Conservation (phyloP, 1,140 invertebrate species). For the Musca domestica region DNA sequence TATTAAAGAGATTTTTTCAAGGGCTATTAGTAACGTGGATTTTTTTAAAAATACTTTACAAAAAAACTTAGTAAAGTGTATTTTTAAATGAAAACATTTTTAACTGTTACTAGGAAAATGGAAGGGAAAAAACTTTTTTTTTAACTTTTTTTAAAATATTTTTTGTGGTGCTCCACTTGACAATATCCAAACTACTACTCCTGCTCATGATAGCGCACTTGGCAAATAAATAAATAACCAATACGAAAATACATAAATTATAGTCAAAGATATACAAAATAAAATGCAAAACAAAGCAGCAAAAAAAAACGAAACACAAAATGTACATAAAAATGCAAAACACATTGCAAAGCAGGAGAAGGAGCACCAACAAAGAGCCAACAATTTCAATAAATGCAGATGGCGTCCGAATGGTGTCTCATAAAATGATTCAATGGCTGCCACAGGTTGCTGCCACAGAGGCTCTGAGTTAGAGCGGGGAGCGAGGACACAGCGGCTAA, state of each 20-base stretch:
- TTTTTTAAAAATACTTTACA: too few species aligned
- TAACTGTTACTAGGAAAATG: too few species aligned
- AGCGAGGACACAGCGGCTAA: background rate
- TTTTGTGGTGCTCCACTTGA: too few species aligned
- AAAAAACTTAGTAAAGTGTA: too few species aligned
- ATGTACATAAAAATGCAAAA: slow-evolving; percentile 17
- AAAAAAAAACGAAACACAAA: slow-evolving; percentile 1
- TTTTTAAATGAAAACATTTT: too few species aligned
- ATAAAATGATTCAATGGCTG: slow-evolving; percentile 5
- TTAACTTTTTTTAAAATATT: too few species aligned
- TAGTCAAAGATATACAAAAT: background rate
- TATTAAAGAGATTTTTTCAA: too few species aligned
- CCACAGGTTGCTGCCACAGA: slow-evolving; percentile 7
- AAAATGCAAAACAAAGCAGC: background rate
- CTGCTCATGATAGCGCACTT: too few species aligned
- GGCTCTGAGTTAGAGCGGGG: background rate
- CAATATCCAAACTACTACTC: too few species aligned
- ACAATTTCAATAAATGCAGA: slow-evolving; percentile 20
- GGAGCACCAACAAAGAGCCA: too few species aligned
- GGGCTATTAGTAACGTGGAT: too few species aligned
- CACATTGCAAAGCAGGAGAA: background rate
- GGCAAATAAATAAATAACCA: background rate
- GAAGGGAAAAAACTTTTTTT: too few species aligned
- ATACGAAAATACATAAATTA: slow-evolving; percentile 15
- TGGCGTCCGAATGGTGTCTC: slow-evolving; percentile 20